Evolutionary conservation across 1,140 invertebrate genomes (phyloP), one percentile per base, ranked within the genome.

Genomic region (Hylyphantes graminicola): DNA sequence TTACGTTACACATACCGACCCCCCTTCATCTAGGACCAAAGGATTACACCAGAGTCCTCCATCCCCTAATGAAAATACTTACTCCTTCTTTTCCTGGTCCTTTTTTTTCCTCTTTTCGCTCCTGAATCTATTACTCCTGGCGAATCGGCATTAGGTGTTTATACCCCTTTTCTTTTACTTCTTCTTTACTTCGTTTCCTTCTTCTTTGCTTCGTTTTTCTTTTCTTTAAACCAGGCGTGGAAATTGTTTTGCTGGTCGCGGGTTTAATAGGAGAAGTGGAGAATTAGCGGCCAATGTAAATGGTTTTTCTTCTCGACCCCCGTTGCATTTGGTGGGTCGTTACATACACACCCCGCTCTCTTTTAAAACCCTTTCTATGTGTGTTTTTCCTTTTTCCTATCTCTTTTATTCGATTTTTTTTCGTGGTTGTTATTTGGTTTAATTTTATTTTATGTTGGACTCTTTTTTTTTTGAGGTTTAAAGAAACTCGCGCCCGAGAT

Each of bases 101-200:
- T 73, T 82, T 35, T 35, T 35, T 35, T 35, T 35, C 5, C 35
- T n/a, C 35, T 35, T 35, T 35, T 35, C 35, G 35, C 35, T 35
- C 35, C 35, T 74, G 79, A 82, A 82, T 76, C 81, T 83, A 76
- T 83, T 83, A 83, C 72, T 55, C 17, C 70, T 64, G 8, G 48
- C 51, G 78, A 85, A 86, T 85, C 65, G 82, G 85, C 54, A 72
- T 85, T 86, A 77, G 85, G 82, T 86, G 80, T 86, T 75, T 77
- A 84, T 73, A 77, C 64, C 70, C 73, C 65, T 72, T 85, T 85
- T 85, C 57, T 53, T 13, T 12, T 61, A 21, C 55, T 59, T 79
- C 19, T 57, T 67, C 54, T 70, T 70, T 51, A 51, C 21, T 55
- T 67, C 48, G n/a, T 53, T 67, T 75, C 10, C 57, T 50, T 48